Evolutionary conservation across 2,888 invertebrate species (phyloP).

Genomic region (Orthosia incerta): DNA sequence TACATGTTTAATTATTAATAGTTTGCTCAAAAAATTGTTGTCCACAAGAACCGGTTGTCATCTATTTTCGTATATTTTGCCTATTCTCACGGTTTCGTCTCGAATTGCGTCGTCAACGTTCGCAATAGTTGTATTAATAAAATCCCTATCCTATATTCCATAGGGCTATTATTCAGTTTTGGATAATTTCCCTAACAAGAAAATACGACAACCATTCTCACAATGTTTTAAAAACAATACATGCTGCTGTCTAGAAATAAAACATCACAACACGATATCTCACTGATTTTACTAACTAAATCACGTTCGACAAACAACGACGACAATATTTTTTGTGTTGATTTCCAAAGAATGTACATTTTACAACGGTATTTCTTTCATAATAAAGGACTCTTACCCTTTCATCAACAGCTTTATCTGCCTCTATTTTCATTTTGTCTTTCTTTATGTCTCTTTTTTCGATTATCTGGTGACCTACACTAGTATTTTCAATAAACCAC

Average conservation of each 20-base stretch:
- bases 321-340: too few relatives aligned
- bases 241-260: background rate
- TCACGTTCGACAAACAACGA: background rate
- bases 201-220: background rate
- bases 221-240: background rate
- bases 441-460: background rate
- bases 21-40: constrained; percentile 13
- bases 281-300: background rate
- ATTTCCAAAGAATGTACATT: background rate
- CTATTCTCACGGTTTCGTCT: background rate
- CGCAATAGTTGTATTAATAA: background rate
- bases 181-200: background rate
- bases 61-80: background rate
- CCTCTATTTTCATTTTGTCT: background rate
- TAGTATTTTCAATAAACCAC: background rate
- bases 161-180: background rate
- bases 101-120: background rate
- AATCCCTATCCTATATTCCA: background rate
- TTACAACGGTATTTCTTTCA: background rate
- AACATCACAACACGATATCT: background rate
- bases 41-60: constrained; percentile 18
- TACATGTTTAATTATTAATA: constrained; percentile 1
- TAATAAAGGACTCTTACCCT: background rate
- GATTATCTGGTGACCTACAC: constrained; percentile 1
- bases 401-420: background rate